Evolutionary conservation across 2,888 invertebrate species (phyloP).

Genomic region (Mechanitis messenoides): DNA sequence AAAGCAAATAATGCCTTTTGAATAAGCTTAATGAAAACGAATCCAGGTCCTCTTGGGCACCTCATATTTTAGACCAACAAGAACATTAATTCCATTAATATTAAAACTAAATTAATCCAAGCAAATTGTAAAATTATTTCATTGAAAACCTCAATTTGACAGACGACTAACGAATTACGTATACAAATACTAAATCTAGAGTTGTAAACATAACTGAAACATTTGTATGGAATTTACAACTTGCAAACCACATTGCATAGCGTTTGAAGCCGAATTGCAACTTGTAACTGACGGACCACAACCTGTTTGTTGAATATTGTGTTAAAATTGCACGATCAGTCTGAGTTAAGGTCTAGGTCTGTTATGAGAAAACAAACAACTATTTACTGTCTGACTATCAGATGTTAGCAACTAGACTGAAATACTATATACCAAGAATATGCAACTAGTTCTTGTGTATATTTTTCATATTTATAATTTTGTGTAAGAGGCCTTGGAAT

Average conservation of each 20-base stretch:
- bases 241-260: conserved; percentile 7
- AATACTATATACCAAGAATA: too few relatives aligned
- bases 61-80: too few relatives aligned
- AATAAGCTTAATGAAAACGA: too few relatives aligned
- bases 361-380: conserved; percentile 5
- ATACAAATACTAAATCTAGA: background rate
- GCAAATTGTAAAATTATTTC: too few relatives aligned
- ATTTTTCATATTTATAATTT: too few relatives aligned
- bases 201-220: background rate
- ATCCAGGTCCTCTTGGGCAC: too few relatives aligned
- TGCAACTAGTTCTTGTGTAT: too few relatives aligned
- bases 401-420: background rate
- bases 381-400: background rate
- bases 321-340: conserved; percentile 4
- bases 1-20: too few relatives aligned
- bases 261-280: conserved; percentile 4
- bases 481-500: too few relatives aligned
- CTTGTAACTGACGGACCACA: background rate
- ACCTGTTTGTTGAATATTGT: conserved; percentile 3
- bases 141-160: background rate
- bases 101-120: too few relatives aligned
- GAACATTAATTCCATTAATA: too few relatives aligned
- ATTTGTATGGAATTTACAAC: conserved; percentile 6
- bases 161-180: background rate
- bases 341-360: conserved; percentile 4